A percentile compares a stretch with the other conserved stretches of the same genome.
phyloP scores from a whole-genome alignment of 2,113 vertebrate species.

The Talpa occidentalis region DNA sequence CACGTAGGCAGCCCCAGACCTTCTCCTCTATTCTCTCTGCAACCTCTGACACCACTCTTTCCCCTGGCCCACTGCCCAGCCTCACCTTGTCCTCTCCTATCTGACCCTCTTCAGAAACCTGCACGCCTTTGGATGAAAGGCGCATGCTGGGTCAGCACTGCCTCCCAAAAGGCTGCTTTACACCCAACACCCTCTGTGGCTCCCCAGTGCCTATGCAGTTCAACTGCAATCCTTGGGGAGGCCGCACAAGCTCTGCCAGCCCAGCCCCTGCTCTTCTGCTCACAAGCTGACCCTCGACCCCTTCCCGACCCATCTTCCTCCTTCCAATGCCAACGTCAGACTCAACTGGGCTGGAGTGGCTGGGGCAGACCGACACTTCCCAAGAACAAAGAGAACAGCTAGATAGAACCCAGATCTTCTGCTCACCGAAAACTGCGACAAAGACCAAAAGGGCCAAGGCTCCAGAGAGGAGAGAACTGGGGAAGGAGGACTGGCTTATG shows the following conservation, averaged over 20 bases:
- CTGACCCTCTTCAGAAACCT: not conserved
- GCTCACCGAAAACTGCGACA: not conserved
- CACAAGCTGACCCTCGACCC: rapidly evolving
- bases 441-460: not conserved
- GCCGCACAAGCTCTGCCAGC: not conserved
- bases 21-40: not conserved
- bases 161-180: not conserved
- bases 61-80: not conserved
- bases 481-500: not conserved
- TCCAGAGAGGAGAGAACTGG: not conserved
- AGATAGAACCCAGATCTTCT: not conserved
- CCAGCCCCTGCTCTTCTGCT: not conserved
- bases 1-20: not conserved
- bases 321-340: not conserved
- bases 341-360: not conserved
- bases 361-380: not conserved
- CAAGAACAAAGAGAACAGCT: not conserved
- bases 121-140: not conserved
- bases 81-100: not conserved
- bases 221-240: not conserved
- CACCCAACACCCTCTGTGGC: not conserved
- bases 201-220: not conserved
- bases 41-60: not conserved
- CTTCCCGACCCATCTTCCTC: not conserved
- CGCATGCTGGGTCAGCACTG: too few relatives aligned